Conservation (phyloP, 2,888 invertebrate species). For the Girardia tigrina region DNA sequence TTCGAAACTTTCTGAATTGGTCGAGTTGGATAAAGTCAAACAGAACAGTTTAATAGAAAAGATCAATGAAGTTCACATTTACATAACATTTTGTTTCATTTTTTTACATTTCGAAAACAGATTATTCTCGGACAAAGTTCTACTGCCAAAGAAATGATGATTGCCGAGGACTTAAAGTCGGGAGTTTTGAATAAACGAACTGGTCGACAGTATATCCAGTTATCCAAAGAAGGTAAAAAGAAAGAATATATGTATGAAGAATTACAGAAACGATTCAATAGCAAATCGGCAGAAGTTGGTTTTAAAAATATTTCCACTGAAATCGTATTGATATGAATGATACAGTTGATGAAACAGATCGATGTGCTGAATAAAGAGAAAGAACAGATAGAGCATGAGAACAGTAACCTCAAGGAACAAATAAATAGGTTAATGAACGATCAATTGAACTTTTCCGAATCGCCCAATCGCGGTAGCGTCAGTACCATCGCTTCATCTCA, state of each 20-base stretch:
- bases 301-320: too few relatives aligned
- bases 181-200: not conserved
- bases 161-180: not conserved
- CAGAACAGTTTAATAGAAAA: not conserved
- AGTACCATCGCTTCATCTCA: not conserved
- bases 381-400: not conserved
- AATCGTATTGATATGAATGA: too few relatives aligned
- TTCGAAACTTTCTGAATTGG: not conserved
- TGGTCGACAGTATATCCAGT: not conserved
- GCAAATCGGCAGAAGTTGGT: not conserved
- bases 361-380: not conserved
- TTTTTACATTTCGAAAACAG: not conserved
- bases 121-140: not conserved
- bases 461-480: not conserved
- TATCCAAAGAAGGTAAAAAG: not conserved
- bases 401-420: not conserved
- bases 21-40: not conserved
- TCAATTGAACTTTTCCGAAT: too few relatives aligned
- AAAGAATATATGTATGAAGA: not conserved
- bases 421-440: too few relatives aligned
- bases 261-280: not conserved
- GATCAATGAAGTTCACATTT: not conserved
- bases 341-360: not conserved
- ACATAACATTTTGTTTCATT: too few relatives aligned
- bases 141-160: constrained; percentile 1